Evolutionary conservation across 2,113 vertebrate species (phyloP).

Genomic region (Todiramphus saurophagus): DNA sequence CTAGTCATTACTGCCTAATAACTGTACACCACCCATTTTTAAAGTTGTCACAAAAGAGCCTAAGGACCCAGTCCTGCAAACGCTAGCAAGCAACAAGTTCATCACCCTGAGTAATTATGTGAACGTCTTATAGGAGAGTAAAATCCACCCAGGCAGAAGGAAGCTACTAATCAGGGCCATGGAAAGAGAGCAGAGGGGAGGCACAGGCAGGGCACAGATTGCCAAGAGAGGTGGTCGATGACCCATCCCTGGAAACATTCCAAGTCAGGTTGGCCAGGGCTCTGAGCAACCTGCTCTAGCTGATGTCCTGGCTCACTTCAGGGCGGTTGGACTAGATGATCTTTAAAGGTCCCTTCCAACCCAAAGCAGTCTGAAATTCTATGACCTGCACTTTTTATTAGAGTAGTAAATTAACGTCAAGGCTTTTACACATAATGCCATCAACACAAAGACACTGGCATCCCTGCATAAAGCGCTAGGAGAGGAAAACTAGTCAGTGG

Average conservation of each 20-base stretch:
- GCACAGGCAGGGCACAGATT: not conserved
- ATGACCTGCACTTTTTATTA: not conserved
- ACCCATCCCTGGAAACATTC: not conserved
- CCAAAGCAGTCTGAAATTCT: not conserved
- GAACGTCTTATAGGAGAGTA: not conserved
- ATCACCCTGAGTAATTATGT: not conserved
- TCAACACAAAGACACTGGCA: not conserved
- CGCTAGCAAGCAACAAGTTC: not conserved
- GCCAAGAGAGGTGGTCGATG: not conserved
- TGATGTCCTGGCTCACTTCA: not conserved
- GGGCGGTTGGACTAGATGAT: not conserved
- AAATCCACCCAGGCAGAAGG: not conserved
- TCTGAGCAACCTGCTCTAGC: not conserved
- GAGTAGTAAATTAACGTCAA: not conserved
- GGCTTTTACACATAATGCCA: not conserved
- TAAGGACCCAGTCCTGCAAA: not conserved
- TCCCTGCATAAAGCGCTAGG: not conserved
- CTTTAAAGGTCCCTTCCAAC: not conserved
- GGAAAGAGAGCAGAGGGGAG: not conserved
- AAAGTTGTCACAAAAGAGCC: not conserved
- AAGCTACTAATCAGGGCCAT: not conserved
- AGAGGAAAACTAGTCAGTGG: not conserved
- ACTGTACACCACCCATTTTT: not conserved
- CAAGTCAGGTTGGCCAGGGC: not conserved
- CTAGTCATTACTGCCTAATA: not conserved